Evolutionary conservation across 2,797 vertebrate genomes (phyloP), one percentile per base, ranked within the genome.

Genomic region (Thaleichthys pacificus): DNA sequence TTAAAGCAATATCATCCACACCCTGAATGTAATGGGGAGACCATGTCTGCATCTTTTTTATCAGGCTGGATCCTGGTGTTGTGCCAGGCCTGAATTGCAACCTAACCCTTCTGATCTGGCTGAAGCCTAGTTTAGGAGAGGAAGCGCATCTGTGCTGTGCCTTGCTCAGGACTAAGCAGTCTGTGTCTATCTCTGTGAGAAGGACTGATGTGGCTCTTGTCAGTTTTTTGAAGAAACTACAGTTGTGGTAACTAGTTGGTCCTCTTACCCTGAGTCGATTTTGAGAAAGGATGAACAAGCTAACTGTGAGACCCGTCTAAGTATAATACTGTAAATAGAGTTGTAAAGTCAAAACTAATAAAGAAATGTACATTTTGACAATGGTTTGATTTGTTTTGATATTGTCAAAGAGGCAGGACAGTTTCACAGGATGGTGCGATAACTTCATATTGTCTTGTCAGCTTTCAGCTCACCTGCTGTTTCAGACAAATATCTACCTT

Each of bases 261-360:
- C 57, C 57, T 60, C 19, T 24, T 60, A 60, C 21, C 19, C 22
- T 17, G 3, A 56, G 6, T n/a, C 5, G 4, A 7, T 51, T 51
- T 51, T 51, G 49, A 35, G 11, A 47, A 47, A 47, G 9, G 42
- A 47, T 38, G 62, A 65, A n/a, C 4, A 35, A 42, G 58, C 22
- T 61, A 17, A 19, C 56, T 57, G 61, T 1, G 28, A 19, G 32
- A n/a, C 62, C 62, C 17, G 61, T 19, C 15, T 4, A 19, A 19
- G 17, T 63, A 19, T 19, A 51, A 51, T 74, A 66, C 66, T 72
- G 82, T 84, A 81, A 79, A 79, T 79, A 83, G 22, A 63, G 74
- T 77, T 84, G 75, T 81, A 71, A 81, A 76, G 64, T 64, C 57
- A 69, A 56, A 68, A 77, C 7, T 47, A 70, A 42, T 30, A 83